Percentiles rank a stretch among this genome's conserved stretches.
Evolutionary conservation across 2,888 invertebrate species (phyloP).

Genomic region (Halictus ligatus): DNA sequence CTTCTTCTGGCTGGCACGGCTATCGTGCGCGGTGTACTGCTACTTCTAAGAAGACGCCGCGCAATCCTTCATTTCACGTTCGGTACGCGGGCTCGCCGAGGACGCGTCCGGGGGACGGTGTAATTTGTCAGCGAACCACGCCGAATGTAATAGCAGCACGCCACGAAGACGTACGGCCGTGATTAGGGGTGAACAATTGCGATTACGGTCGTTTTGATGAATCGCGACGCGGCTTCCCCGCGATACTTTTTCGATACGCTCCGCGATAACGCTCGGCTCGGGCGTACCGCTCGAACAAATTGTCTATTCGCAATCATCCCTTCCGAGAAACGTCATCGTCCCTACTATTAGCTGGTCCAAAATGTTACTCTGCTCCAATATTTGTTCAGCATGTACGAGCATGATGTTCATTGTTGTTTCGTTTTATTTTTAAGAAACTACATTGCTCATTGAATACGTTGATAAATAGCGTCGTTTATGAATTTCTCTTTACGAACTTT

Average conservation of each 20-base stretch:
- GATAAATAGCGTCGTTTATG: too few relatives aligned
- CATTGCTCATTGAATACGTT: too few relatives aligned
- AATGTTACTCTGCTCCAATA: neutral
- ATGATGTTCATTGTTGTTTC: too few relatives aligned
- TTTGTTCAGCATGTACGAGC: too few relatives aligned
- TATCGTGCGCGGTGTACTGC: conserved; percentile 7
- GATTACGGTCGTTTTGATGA: conserved; percentile 42
- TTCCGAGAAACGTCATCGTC: neutral
- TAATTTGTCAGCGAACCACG: conserved; percentile 45
- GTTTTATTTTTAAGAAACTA: too few relatives aligned
- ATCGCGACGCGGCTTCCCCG: conserved; percentile 8
- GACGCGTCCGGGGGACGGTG: conserved; percentile 35
- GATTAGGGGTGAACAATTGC: conserved; percentile 50
- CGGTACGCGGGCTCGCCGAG: conserved; percentile 31
- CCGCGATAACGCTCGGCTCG: neutral
- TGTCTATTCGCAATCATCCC: neutral
- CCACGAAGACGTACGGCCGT: conserved; percentile 46
- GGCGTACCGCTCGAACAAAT: neutral
- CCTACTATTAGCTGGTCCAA: neutral
- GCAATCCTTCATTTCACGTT: conserved; percentile 48
- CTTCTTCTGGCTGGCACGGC: neutral
- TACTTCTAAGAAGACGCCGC: conserved; percentile 36
- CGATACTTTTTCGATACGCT: neutral
- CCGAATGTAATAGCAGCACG: conserved; percentile 50
- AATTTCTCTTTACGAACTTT: too few relatives aligned